Evolutionary conservation across 2,797 vertebrate genomes (phyloP).

Genomic region (Steatocranus sp.): DNA sequence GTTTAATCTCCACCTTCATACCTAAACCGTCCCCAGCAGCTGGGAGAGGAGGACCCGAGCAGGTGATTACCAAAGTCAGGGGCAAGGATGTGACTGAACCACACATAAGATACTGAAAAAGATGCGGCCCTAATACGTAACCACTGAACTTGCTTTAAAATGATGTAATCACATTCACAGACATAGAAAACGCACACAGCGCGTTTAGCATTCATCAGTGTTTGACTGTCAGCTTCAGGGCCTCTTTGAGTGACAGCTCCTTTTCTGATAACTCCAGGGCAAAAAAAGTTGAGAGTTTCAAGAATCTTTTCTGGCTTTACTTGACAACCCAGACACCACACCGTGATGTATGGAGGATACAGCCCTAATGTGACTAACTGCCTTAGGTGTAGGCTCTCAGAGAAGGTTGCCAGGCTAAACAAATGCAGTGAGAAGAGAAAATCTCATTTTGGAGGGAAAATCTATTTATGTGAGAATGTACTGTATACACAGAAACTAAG

Average conservation of each 20-base stretch:
- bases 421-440: constrained; percentile 30
- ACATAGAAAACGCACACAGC: neutral
- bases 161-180: neutral
- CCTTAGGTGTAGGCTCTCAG: constrained; percentile 12
- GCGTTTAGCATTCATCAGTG: constrained; percentile 9
- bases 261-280: constrained; percentile 29
- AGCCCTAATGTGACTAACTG: constrained; percentile 43
- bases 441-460: constrained; percentile 26
- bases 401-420: neutral
- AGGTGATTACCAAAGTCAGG: constrained; percentile 34
- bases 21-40: constrained; percentile 57
- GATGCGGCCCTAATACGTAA: neutral
- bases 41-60: constrained; percentile 43
- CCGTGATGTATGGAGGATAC: constrained; percentile 35
- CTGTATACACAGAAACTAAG: neutral
- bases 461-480: constrained; percentile 11
- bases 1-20: constrained; percentile 60
- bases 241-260: constrained; percentile 5
- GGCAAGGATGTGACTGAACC: constrained; percentile 9
- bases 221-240: constrained; percentile 22
- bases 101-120: neutral
- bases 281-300: constrained; percentile 22
- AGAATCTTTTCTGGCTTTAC: constrained; percentile 4
- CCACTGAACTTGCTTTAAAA: neutral
- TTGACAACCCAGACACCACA: constrained; percentile 19